A percentile compares a stretch with the other conserved stretches of the same genome.
Evolutionary conservation across 2,888 invertebrate genomes (phyloP).

Genomic region (Lordiphosa fenestrarum): DNA sequence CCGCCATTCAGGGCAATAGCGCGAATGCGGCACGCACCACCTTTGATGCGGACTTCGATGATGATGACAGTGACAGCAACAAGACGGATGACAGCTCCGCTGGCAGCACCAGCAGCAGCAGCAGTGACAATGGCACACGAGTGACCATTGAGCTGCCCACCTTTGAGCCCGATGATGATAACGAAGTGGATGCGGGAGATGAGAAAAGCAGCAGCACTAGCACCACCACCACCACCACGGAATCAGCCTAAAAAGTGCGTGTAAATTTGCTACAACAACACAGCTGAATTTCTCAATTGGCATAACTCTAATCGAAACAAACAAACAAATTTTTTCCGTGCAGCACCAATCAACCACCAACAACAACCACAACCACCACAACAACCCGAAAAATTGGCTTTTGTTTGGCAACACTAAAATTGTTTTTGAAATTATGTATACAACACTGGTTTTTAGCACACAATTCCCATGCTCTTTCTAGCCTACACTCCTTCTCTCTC

Average conservation of each 20-base stretch:
- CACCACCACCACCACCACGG: conserved; percentile 31
- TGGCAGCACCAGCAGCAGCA: conserved; percentile 32
- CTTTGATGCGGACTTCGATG: conserved; percentile 82
- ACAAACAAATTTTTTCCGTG: conserved; percentile 32
- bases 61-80: conserved; percentile 80
- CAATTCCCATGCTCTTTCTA: conserved; percentile 10
- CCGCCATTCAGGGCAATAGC: conserved; percentile 78
- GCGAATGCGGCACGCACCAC: conserved; percentile 79
- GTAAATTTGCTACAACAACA: conserved; percentile 64
- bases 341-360: neutral
- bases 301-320: conserved; percentile 20
- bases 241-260: conserved; percentile 45
- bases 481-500: neutral
- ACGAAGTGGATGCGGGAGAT: conserved; percentile 80
- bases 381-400: conserved; percentile 29
- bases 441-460: conserved; percentile 38
- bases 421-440: conserved; percentile 24
- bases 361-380: conserved; percentile 1
- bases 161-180: conserved; percentile 85
- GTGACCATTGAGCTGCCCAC: conserved; percentile 85
- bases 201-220: conserved; percentile 33
- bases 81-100: conserved; percentile 50
- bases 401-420: conserved; percentile 26
- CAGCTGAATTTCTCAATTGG: conserved; percentile 16
- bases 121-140: conserved; percentile 79